phyloP scores from a whole-genome alignment of 64 coral and sea anemone species.

The Acropora yongei region DNA sequence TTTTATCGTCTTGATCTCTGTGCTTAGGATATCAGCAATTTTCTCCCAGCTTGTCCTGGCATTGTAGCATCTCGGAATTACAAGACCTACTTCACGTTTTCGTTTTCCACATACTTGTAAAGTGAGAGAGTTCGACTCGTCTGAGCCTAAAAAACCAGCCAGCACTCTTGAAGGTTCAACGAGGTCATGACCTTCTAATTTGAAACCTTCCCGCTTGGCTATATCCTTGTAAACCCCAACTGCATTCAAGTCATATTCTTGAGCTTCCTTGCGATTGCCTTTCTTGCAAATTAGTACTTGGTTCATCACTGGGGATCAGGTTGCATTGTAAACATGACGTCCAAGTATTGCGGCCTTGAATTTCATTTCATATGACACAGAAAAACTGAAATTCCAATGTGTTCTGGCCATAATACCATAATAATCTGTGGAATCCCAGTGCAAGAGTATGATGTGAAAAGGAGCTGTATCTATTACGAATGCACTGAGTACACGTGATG shows the following conservation, averaged over 20 bases:
- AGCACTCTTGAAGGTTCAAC: too few relatives aligned
- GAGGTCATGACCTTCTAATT: conserved; percentile 17
- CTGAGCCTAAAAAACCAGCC: too few relatives aligned
- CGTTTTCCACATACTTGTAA: too few relatives aligned
- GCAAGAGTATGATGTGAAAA: conserved; percentile 44
- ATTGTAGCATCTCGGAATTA: too few relatives aligned
- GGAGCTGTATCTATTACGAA: conserved; percentile 18
- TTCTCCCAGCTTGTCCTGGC: neutral
- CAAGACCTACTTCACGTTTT: too few relatives aligned
- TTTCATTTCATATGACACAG: conserved; percentile 6
- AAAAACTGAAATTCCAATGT: conserved; percentile 11
- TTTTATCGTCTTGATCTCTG: conserved; percentile 17
- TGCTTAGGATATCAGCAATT: neutral
- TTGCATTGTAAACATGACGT: too few relatives aligned
- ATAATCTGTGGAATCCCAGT: neutral
- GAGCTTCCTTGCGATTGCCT: too few relatives aligned
- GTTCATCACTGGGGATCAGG: too few relatives aligned
- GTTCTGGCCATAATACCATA: conserved; percentile 18
- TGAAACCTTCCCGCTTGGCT: conserved; percentile 5
- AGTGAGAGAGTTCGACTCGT: too few relatives aligned
- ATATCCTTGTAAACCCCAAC: conserved; percentile 31
- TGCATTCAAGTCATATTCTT: conserved; percentile 41
- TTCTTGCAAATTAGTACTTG: too few relatives aligned
- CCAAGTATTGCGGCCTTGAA: neutral
- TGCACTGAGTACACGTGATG: conserved; percentile 13